Evolutionary conservation across 1,140 invertebrate species (phyloP).

Genomic region (Apis laboriosa): DNA sequence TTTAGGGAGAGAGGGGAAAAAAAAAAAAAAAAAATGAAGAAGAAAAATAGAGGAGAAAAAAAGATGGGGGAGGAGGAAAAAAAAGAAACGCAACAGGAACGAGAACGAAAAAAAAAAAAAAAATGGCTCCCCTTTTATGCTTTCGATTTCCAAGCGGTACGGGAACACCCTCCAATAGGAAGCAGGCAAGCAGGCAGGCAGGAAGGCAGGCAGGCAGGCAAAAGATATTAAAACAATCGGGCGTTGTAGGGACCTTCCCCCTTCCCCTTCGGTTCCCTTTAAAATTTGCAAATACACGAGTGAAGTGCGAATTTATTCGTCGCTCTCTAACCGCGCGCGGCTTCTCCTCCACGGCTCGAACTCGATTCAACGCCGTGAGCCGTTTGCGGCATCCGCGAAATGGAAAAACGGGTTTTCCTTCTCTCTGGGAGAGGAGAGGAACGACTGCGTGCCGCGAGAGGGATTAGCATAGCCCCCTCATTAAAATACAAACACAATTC

Average conservation of each 20-base stretch:
- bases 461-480: constrained; percentile 78
- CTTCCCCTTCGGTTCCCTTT: constrained; percentile 46
- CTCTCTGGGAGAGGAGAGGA: constrained; percentile 46
- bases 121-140: neutral
- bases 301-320: constrained; percentile 69
- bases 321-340: constrained; percentile 55
- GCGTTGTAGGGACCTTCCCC: constrained; percentile 53
- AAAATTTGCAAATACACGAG: constrained; percentile 68
- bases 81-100: neutral
- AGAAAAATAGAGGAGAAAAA: neutral
- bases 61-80: too few species aligned
- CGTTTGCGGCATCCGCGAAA: constrained; percentile 62
- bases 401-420: constrained; percentile 71
- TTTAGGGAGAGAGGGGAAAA: neutral
- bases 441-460: constrained; percentile 68
- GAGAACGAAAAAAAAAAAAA: neutral
- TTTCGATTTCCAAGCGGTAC: constrained; percentile 31
- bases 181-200: constrained; percentile 38
- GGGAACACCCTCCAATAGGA: constrained; percentile 28
- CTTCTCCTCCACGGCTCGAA: constrained; percentile 54
- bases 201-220: constrained; percentile 48
- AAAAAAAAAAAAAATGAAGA: neutral
- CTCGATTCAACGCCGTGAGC: constrained; percentile 55
- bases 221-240: constrained; percentile 71
- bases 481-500: constrained; percentile 78